Base-by-base conservation (phyloP, 2,113 vertebrate genomes). In the Grammomys surdaster region DNA sequence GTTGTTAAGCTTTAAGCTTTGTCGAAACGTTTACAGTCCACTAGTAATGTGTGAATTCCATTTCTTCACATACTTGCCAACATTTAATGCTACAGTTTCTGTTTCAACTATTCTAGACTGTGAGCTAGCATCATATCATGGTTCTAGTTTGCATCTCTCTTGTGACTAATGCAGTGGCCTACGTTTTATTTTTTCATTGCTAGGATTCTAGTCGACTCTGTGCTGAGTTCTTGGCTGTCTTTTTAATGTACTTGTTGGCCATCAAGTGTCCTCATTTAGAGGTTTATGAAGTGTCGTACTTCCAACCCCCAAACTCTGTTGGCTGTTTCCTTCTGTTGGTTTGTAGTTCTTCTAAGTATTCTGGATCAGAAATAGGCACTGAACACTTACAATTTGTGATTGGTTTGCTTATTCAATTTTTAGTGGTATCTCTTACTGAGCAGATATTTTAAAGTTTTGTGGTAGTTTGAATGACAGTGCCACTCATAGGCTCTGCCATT, bases 1-100 rank as follows among this genome's bases (percentile, higher is more conserved):
- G 13, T 69, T 69, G 17, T 89, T 87, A 46, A 95, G 56, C 33
- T 91, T 87, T 33, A 40, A 93, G 70, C n/a, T 93, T 87, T 33
- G 28, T 40, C 69, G 69, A 75, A 77, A 76, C 63, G 54, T 65
- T 85, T 65, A 46, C 16, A 67, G n/a, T 33, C 24, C 16, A 20
- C 56, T 26, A 63, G 48, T 24, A 19, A 24, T 48, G 3, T 82
- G 0, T 76, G 58, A 26, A 10, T 82, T 91, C 7, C 20, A 28
- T 26, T 58, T 26, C 28, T 54, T 78, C 19, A 16, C 13, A 40
- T 28, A 14, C 40, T 86, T 91, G 72, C 31, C 56, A 70, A 36
- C 20, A 36, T 69, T 63, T 70, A 7, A 7, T 77, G 73, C 33
- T 89, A 0, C 48, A 19, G 36, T 43, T 69, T 86, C 67, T 28